Percentiles rank a stretch among this genome's conserved stretches.
Conservation (phyloP, 2,888 invertebrate species). For the Mycalesis mineus region DNA sequence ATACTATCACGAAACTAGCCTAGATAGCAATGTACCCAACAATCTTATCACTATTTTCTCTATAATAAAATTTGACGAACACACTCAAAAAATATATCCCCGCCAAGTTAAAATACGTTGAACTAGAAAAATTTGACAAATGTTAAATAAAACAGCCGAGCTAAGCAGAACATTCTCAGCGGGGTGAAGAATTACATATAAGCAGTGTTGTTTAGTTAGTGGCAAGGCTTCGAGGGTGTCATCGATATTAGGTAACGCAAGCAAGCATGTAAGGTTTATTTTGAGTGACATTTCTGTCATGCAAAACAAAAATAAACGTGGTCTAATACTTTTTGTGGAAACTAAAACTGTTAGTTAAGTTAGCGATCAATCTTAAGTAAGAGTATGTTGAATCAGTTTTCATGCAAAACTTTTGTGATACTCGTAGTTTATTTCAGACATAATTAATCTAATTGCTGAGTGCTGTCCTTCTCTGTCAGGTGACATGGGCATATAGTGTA, state of each 20-base stretch:
- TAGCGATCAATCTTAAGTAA: not conserved
- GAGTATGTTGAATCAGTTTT: conserved; percentile 5
- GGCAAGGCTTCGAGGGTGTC: conserved; percentile 73
- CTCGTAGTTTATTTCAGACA: too few species aligned
- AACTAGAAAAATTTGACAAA: conserved; percentile 11
- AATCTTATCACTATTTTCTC: conserved; percentile 38
- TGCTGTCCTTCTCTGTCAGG: too few species aligned
- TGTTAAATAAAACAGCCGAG: conserved; percentile 51
- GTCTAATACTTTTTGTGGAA: not conserved
- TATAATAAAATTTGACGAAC: conserved; percentile 36
- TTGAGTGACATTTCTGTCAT: conserved; percentile 32
- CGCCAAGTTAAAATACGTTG: conserved; percentile 48
- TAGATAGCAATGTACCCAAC: conserved; percentile 38
- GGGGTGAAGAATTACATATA: conserved; percentile 68
- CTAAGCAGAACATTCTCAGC: conserved; percentile 78
- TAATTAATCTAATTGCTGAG: too few species aligned
- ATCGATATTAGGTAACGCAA: conserved; percentile 51
- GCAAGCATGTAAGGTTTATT: conserved; percentile 53
- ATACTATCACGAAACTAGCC: conserved; percentile 40
- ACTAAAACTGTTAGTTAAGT: not conserved
- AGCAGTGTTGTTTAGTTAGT: conserved; percentile 75
- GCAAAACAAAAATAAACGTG: conserved; percentile 26
- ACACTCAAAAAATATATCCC: conserved; percentile 47
- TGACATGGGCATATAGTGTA: too few species aligned
- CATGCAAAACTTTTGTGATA: too few species aligned